Percentiles rank a stretch among this genome's conserved stretches.
Conservation (phyloP, 2,797 vertebrate genomes). For the Ataeniobius toweri region DNA sequence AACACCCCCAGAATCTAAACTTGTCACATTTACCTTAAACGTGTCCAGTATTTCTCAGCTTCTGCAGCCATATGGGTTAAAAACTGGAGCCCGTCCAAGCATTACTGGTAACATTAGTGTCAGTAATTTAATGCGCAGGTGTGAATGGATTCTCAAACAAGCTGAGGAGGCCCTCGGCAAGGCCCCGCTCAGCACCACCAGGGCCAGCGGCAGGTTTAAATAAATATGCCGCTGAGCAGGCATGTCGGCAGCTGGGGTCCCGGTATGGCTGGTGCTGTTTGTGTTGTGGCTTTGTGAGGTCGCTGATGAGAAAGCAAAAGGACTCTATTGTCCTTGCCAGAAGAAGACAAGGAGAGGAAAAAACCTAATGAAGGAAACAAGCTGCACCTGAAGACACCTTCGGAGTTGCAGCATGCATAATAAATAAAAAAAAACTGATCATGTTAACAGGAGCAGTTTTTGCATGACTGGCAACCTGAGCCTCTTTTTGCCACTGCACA, state of each 20-base stretch:
- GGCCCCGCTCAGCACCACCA: slow-evolving; percentile 55
- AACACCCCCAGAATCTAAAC: slow-evolving; percentile 47
- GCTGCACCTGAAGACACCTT: slow-evolving; percentile 32
- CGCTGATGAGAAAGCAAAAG: slow-evolving; percentile 51
- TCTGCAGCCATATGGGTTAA: slow-evolving; percentile 65
- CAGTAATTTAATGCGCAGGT: slow-evolving; percentile 85
- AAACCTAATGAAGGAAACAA: slow-evolving; percentile 28
- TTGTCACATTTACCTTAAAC: slow-evolving; percentile 30
- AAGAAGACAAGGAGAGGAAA: slow-evolving; percentile 36
- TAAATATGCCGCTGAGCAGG: slow-evolving; percentile 78
- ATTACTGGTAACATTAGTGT: slow-evolving; percentile 82
- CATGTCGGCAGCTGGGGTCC: slow-evolving; percentile 73
- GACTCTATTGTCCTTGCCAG: slow-evolving; percentile 53
- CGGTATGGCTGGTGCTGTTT: slow-evolving; percentile 67
- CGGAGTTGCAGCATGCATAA: slow-evolving; percentile 31
- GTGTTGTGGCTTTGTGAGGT: slow-evolving; percentile 71
- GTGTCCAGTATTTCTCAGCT: slow-evolving; percentile 52
- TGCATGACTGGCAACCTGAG: not conserved
- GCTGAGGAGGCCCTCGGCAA: slow-evolving; percentile 70
- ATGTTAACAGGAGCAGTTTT: not conserved
- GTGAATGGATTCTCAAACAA: slow-evolving; percentile 85
- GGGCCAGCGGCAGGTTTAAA: slow-evolving; percentile 75
- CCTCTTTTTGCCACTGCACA: not conserved
- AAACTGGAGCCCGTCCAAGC: slow-evolving; percentile 75
- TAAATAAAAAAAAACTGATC: slow-evolving; percentile 16